Percentiles rank a stretch among this genome's conserved stretches.
These are phyloP conservation scores for Amblyopsis hoosieri DNA, from an alignment of 2,797 vertebrate species.

Conservation along the genomic window DNA sequence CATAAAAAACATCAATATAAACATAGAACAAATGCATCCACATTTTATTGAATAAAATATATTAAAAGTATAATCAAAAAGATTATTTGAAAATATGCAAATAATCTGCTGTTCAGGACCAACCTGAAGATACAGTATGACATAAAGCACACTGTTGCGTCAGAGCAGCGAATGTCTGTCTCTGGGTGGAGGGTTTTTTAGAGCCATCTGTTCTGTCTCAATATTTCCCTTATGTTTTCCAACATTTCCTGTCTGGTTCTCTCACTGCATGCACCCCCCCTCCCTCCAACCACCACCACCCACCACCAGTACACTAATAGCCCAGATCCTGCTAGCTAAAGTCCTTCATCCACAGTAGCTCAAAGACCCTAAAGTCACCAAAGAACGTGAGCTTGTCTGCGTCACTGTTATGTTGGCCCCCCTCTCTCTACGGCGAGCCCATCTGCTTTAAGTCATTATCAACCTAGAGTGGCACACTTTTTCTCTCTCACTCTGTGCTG, in stretches of 20 bases:
- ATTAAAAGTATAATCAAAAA: too few relatives aligned
- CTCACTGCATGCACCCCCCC: background rate
- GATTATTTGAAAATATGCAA: too few relatives aligned
- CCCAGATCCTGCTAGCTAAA: slow-evolving; percentile 1
- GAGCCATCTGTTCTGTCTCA: slow-evolving; percentile 36
- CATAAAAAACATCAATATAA: too few relatives aligned
- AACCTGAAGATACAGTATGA: too few relatives aligned
- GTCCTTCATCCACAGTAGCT: slow-evolving; percentile 5
- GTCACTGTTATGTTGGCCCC: background rate
- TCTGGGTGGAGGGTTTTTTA: slow-evolving; percentile 13
- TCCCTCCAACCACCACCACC: background rate
- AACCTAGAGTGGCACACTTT: slow-evolving; percentile 8
- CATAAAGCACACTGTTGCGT: too few relatives aligned
- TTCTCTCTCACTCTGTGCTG: slow-evolving; percentile 9
- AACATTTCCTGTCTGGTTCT: slow-evolving; percentile 18
- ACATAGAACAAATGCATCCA: too few relatives aligned
- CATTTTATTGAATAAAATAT: too few relatives aligned
- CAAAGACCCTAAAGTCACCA: slow-evolving; percentile 31
- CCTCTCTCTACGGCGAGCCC: background rate
- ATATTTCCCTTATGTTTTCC: slow-evolving; percentile 31
- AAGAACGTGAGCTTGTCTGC: slow-evolving; percentile 39
- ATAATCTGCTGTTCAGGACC: background rate
- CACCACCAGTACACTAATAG: background rate
- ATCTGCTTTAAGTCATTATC: slow-evolving; percentile 13
- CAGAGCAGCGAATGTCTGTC: slow-evolving; percentile 19